Percentiles rank a stretch among this genome's conserved stretches.
Evolutionary conservation across 2,888 invertebrate genomes (phyloP).

Genomic region (Yponomeuta plumbellus): DNA sequence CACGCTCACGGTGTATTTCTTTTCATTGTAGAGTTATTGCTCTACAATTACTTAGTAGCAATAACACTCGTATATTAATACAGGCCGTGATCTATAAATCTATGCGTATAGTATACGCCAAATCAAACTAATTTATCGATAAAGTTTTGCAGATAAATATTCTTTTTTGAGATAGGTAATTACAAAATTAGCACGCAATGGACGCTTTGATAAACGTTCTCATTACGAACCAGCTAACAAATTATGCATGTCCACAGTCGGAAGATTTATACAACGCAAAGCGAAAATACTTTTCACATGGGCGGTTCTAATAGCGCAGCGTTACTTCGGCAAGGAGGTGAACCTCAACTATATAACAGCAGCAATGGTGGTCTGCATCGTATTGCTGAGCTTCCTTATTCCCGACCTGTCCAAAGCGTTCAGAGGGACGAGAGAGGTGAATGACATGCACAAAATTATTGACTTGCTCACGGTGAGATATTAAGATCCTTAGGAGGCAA

Average conservation of each 20-base stretch:
- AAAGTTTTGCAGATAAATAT: no score
- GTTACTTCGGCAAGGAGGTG: constrained; percentile 24
- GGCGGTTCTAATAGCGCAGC: not conserved
- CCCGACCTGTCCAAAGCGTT: constrained; percentile 48
- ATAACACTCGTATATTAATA: no score
- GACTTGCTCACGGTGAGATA: constrained; percentile 43
- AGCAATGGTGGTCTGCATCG: constrained; percentile 37
- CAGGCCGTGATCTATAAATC: no score
- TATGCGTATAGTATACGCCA: no score
- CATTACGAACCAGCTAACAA: not conserved
- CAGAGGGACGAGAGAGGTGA: constrained; percentile 38
- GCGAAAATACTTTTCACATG: not conserved
- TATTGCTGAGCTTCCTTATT: constrained; percentile 44
- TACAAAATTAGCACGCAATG: no score
- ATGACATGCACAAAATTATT: constrained; percentile 45
- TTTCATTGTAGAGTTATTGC: no score
- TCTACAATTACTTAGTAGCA: no score
- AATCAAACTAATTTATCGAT: no score
- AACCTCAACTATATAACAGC: constrained; percentile 43
- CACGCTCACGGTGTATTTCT: no score
- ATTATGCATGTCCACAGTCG: not conserved
- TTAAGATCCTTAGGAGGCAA: not conserved
- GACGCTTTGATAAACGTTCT: no score
- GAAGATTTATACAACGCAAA: not conserved
- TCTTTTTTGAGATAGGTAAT: no score